Base-by-base conservation (phyloP, 2,888 invertebrate genomes). In the Trissolcus brochymenae region DNA sequence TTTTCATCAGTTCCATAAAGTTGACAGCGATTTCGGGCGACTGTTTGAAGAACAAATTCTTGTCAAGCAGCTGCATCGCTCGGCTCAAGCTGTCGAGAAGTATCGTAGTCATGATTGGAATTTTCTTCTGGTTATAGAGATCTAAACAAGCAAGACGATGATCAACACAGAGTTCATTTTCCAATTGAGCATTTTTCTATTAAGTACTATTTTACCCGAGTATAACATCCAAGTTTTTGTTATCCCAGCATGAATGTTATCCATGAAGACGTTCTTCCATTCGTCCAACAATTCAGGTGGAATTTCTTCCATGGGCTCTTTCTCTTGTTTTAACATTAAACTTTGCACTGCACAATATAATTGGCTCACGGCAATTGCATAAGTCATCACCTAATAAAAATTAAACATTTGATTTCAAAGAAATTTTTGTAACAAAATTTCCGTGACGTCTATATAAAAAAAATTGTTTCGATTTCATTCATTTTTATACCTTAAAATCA, bases 201-300 rank as follows among this genome's bases (percentile, higher is more conserved):
- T 13, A 19, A 11, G 21, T 51, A 9, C 21, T 21, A 25, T 25
- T 29, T 51, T 70, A 84, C 82, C 80, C 7, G 79, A 79, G 81
- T 91, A 83, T 74, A 87, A 86, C 59, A 91, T 85, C 91, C 92
- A 93, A 17, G 92, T 82, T 53, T 90, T 88, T 53, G 92, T 86
- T 14, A 94, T 82, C 78, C 90, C 90, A 59, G 83, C 82, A 83
- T 91, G 91, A 46, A 94, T 89, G 81, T 93, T 93, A 61, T 92
- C 92, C 73, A 92, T 91, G 90, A 96, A 95, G 65, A 96, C 91
- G 87, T 95, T 94, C 59, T 90, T 89, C 96, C 96, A 96, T 90
- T 96, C 96, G 62, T 91, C 90, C 25, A 91, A 84, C 57, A 93
- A 77, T 14, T 81, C 80, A 4, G 82, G 56, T 1, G 86, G 83